phyloP scores from a whole-genome alignment of 64 coral and sea anemone species.

The Actinia tenebrosa region DNA sequence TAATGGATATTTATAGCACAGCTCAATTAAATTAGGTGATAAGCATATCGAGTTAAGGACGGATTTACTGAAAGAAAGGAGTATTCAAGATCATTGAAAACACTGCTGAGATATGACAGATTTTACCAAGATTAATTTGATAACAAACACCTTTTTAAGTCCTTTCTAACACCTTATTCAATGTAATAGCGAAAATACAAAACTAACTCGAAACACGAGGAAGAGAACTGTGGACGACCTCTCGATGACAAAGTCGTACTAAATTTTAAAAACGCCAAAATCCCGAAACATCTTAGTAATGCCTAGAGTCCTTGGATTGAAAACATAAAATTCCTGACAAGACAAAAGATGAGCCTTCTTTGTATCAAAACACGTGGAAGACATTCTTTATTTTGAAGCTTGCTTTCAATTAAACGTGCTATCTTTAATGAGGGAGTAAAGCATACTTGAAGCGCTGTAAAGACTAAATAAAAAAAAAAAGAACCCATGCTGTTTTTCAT shows the following conservation, averaged over 20 bases:
- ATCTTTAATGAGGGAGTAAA: background rate
- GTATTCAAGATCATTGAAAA: background rate
- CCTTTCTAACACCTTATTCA: background rate
- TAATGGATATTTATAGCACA: background rate
- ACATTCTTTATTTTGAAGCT: background rate
- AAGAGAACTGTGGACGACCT: background rate
- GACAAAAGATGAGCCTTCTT: background rate
- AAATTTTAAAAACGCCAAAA: background rate
- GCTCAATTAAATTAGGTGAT: background rate
- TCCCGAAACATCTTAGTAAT: background rate
- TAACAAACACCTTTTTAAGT: background rate
- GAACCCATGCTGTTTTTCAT: background rate
- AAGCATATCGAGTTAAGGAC: slow-evolving; percentile 2
- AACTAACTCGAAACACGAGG: background rate
- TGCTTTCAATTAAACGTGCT: background rate
- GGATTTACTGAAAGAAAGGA: background rate
- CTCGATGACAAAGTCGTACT: background rate
- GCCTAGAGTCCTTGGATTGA: background rate
- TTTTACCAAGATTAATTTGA: background rate
- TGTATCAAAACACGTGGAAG: background rate
- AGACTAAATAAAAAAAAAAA: background rate
- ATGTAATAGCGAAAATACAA: background rate
- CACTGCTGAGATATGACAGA: background rate
- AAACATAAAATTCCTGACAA: background rate
- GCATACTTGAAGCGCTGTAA: background rate